These are phyloP conservation scores for Frankliniella fusca DNA, from an alignment of 2,888 invertebrate genomes.

Conservation along the genomic window DNA sequence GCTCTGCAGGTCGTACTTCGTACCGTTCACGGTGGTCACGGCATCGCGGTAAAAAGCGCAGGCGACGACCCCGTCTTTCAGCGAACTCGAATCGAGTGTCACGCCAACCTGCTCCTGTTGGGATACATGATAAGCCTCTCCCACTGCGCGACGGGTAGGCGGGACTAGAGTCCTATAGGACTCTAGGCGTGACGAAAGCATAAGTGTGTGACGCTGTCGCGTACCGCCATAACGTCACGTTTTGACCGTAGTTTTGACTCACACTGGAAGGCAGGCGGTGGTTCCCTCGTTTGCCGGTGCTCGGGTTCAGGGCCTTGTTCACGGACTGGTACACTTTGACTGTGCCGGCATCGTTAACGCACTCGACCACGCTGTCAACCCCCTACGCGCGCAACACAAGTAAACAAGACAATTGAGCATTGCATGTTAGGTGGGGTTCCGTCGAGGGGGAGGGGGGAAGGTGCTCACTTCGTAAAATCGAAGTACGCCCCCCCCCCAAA, in stretches of 20 bases:
- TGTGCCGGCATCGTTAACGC: neutral
- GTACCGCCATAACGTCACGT: neutral
- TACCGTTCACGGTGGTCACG: neutral
- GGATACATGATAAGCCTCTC: neutral
- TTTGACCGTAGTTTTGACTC: neutral
- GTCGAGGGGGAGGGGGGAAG: too few relatives aligned
- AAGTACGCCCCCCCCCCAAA: too few relatives aligned
- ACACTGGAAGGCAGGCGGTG: neutral
- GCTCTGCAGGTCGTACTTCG: neutral
- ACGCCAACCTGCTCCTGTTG: neutral
- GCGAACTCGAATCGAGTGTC: neutral
- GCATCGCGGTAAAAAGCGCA: neutral
- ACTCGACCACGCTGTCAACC: neutral
- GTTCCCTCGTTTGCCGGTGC: neutral
- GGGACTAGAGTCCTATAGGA: too few relatives aligned
- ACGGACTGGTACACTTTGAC: neutral
- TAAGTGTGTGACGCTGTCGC: neutral
- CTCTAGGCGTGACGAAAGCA: too few relatives aligned
- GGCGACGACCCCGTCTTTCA: neutral
- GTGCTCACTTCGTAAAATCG: too few relatives aligned
- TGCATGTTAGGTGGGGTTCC: neutral
- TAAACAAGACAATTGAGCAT: neutral
- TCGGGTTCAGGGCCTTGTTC: neutral
- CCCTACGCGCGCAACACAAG: neutral
- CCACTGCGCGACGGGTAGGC: too few relatives aligned